Evolutionary conservation across 2,888 invertebrate genomes (phyloP), one percentile per base, ranked within the genome.

Genomic region (Nezara viridula): DNA sequence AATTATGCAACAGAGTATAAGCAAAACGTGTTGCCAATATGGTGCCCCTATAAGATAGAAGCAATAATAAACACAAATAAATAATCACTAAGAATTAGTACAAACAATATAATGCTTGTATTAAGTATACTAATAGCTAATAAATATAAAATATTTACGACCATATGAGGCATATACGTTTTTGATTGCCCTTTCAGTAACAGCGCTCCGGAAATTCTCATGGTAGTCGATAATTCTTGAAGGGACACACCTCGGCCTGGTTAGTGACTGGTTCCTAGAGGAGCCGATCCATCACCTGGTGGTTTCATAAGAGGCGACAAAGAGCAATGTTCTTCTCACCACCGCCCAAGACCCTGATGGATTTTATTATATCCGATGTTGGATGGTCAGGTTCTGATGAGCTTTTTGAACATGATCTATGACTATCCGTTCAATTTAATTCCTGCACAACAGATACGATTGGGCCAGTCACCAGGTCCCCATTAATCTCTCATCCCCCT

Each of bases 221-320:
- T 16, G 21, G 3, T 3, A 50, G 50, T 50, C 50, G 27, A 60
- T 73, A 73, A 73, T 32, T 73, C 66, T 37, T 37, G 19, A 73
- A 73, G 44, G 44, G 81, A 4, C 73, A 81, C 44, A 47, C n/a
- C 44, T 81, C 81, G 81, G 21, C 32, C 66, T 37, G 14, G 40
- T 77, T 40, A 32, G 19, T 21, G 32, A 73, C 37, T 19, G 16
- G 77, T 24, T 37, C 81, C 14, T 14, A n/a, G n/a, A 81, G n/a
- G 44, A 9, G 21, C 14, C 27, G 14, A 81, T 81, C 81, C 81
- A 81, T 81, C 81, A 81, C 47, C 24, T n/a, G 40, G 21, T 77
- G 10, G 81, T 81, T 81, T 81, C 81, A 81, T 81, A 81, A 81
- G n/a, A 40, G 24, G 44, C 44, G 81, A 81, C 81, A 81, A 81